Base-by-base conservation (phyloP, 2,113 vertebrate genomes). In the Otolemur garnettii region DNA sequence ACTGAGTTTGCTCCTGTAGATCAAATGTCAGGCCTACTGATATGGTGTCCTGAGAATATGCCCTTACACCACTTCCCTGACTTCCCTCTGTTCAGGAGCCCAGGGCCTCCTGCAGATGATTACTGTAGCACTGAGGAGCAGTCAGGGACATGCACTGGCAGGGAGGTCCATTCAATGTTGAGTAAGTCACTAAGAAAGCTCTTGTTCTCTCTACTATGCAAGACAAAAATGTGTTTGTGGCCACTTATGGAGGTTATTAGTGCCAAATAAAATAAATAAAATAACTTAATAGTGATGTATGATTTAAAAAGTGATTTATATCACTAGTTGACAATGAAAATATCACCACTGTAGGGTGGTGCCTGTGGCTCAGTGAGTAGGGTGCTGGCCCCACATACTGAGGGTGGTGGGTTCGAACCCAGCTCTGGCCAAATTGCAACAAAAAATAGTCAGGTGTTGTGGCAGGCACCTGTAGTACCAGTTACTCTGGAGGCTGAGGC, bases 201-300 rank as follows among this genome's bases (percentile, higher is more conserved):
- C 19, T 57, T 66, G 7, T n/a, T 74, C 28, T 53, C 42, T 57
- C 24, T 78, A 7, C 59, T 8, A 6, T n/a, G 33, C 33, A 38
- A 80, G 72, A 55, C 10, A 66, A 78, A 78, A 84, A 62, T 21
- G 12, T 30, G 26, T 30, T 30, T 17, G 68, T 69, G 19, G 68
- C 18, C 86, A 64, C 80, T 83, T 93, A 30, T 53, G 72, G 90
- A 42, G 62, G 35, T 78, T 66, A 30, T 30, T 72, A 78, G 71
- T 28, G 21, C 24, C 80, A 93, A 66, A 69, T 75, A 92, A 95
- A n/a, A 19, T 66, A 78, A 87, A 53, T 55, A 64, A 91, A 81
- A 22, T 35, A 64, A 10, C 60, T 80, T 64, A 66, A 35, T 30
- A 42, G 71, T 75, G 53, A 78, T 59, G 53, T 14, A 13, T 19